phyloP scores from a whole-genome alignment of 37 sponge, comb jelly and placozoan species.

The Halisarca cf. caerulea region DNA sequence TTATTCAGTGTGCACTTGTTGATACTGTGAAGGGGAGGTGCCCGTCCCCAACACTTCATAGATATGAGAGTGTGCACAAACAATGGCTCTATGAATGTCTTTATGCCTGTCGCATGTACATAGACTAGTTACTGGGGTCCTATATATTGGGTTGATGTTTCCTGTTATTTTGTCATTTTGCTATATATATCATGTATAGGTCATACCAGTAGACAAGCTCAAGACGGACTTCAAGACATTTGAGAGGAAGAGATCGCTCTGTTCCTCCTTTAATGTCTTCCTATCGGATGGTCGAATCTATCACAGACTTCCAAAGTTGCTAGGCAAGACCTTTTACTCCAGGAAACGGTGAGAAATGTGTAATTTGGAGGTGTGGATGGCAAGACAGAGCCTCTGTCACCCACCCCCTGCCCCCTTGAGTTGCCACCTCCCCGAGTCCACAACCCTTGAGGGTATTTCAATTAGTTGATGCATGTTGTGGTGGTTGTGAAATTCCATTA shows the following conservation, averaged over 20 bases:
- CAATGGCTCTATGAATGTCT: no score
- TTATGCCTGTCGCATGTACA: background rate
- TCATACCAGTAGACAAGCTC: constrained; percentile 76
- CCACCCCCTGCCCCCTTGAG: no score
- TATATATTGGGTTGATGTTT: background rate
- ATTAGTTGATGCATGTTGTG: no score
- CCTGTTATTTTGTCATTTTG: background rate
- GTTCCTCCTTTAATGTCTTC: constrained; percentile 67
- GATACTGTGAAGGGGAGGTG: no score
- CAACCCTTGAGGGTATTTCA: no score
- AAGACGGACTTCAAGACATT: constrained; percentile 73
- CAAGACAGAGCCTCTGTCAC: no score
- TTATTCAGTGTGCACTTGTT: no score
- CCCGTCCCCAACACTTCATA: no score
- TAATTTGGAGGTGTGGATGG: no score
- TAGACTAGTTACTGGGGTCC: background rate
- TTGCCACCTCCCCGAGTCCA: no score
- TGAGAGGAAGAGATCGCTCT: constrained; percentile 73
- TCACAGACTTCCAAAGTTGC: constrained; percentile 57
- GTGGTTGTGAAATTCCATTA: no score
- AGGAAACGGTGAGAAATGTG: constrained; percentile 82
- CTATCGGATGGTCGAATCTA: constrained; percentile 68
- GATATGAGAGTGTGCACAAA: no score
- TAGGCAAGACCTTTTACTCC: constrained; percentile 86
- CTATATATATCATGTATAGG: constrained; percentile 16